Evolutionary conservation across 2,797 vertebrate genomes (phyloP).

Genomic region (Toxotes lorentzi): DNA sequence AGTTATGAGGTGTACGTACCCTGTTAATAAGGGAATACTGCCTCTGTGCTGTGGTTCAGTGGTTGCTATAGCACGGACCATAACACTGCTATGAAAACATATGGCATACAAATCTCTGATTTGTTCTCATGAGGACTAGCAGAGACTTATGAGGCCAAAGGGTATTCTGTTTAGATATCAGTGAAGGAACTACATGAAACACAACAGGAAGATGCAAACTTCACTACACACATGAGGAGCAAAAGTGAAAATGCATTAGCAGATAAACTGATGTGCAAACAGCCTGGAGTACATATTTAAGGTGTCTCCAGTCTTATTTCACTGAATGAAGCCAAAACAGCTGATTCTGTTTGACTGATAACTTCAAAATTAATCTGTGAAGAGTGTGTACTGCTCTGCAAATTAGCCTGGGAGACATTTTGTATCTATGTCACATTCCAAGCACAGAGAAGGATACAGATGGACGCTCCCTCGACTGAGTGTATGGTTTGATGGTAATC

Average conservation of each 20-base stretch:
- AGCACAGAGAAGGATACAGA: conserved; percentile 62
- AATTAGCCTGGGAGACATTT: conserved; percentile 76
- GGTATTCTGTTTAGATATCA: conserved; percentile 49
- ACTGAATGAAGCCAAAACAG: conserved; percentile 47
- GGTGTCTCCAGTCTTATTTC: conserved; percentile 57
- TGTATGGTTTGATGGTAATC: conserved; percentile 73
- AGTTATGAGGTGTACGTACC: conserved; percentile 62
- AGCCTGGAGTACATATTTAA: conserved; percentile 60
- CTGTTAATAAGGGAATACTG: conserved; percentile 60
- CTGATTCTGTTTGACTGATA: conserved; percentile 77
- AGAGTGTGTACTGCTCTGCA: conserved; percentile 52
- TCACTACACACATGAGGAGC: conserved; percentile 30
- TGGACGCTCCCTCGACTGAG: conserved; percentile 70
- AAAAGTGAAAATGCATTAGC: conserved; percentile 55
- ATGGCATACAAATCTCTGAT: conserved; percentile 38
- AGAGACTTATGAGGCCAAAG: conserved; percentile 25
- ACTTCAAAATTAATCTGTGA: conserved; percentile 75
- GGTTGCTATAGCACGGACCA: conserved; percentile 30
- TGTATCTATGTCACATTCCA: conserved; percentile 74
- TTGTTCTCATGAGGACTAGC: conserved; percentile 34
- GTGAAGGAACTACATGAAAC: conserved; percentile 34
- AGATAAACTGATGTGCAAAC: conserved; percentile 64
- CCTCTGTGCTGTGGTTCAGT: conserved; percentile 27
- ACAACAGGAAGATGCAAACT: conserved; percentile 57
- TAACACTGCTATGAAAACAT: conserved; percentile 46